Evolutionary conservation across 1,140 invertebrate genomes (phyloP).

Genomic region (Lepidurus apus): DNA sequence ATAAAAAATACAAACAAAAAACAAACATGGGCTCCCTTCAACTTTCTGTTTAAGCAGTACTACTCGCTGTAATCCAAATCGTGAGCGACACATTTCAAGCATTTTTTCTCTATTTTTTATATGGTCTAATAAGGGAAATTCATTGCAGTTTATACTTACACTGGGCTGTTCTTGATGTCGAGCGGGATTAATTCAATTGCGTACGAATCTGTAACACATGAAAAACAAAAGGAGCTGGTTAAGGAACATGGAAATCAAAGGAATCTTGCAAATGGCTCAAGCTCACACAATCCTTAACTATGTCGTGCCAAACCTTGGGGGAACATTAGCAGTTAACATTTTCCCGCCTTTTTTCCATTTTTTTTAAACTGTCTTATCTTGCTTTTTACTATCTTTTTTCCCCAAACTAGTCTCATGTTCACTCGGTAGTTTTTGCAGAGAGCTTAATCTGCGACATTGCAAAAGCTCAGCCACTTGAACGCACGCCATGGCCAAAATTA

Average conservation of each 20-base stretch:
- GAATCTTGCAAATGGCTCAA: background rate
- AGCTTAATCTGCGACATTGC: background rate
- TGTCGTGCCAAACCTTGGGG: constrained; percentile 6
- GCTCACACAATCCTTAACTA: background rate
- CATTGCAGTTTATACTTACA: background rate
- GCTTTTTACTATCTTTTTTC: background rate
- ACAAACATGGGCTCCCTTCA: background rate
- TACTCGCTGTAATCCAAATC: background rate
- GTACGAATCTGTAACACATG: constrained; percentile 1
- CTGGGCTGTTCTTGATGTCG: constrained; percentile 8
- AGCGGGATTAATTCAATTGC: constrained; percentile 11
- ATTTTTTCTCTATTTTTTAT: background rate
- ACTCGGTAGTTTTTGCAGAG: background rate
- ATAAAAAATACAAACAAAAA: no score
- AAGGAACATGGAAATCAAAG: background rate
- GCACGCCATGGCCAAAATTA: constrained; percentile 15
- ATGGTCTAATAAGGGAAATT: background rate
- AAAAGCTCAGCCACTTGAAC: constrained; percentile 13
- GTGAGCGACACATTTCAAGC: background rate
- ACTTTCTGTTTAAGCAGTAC: background rate
- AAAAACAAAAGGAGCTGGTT: background rate
- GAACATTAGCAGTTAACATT: background rate
- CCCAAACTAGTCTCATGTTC: background rate
- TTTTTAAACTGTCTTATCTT: background rate
- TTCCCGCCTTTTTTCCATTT: background rate